These are phyloP conservation scores for Apaloderma vittatum DNA, from an alignment of 2,113 vertebrate genomes.

Conservation along the genomic window DNA sequence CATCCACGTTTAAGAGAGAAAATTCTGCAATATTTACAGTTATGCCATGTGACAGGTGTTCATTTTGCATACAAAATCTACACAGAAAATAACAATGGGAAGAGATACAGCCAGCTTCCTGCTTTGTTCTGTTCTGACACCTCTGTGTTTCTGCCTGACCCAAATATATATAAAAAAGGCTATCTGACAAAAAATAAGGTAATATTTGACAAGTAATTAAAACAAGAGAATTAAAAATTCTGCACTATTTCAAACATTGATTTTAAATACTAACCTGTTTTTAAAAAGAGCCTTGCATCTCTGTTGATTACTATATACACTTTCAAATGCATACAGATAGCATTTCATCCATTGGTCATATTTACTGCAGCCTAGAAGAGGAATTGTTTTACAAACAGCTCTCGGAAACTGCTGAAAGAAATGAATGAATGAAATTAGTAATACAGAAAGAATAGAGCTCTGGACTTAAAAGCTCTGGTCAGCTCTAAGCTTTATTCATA, in stretches of 20 bases:
- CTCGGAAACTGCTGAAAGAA: neutral
- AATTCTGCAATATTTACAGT: neutral
- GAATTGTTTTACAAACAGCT: neutral
- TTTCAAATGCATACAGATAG: neutral
- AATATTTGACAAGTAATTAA: conserved; percentile 25
- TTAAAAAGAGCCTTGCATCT: neutral
- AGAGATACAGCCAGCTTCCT: neutral
- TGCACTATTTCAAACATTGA: conserved; percentile 32
- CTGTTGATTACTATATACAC: neutral
- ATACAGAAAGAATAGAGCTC: neutral
- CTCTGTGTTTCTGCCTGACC: conserved; percentile 9
- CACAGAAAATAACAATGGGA: neutral
- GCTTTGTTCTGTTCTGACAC: conserved; percentile 21
- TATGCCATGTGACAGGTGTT: neutral
- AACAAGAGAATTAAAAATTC: neutral
- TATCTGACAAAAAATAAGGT: conserved; percentile 56
- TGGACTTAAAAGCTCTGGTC: neutral
- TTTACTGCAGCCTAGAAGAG: neutral
- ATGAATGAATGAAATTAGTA: neutral
- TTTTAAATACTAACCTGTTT: neutral
- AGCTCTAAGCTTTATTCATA: neutral
- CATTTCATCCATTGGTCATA: neutral
- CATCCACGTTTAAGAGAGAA: neutral
- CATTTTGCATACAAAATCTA: neutral
- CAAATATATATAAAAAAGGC: conserved; percentile 32